phyloP scores from a whole-genome alignment of 2,113 vertebrate species.

The Bungarus multicinctus region DNA sequence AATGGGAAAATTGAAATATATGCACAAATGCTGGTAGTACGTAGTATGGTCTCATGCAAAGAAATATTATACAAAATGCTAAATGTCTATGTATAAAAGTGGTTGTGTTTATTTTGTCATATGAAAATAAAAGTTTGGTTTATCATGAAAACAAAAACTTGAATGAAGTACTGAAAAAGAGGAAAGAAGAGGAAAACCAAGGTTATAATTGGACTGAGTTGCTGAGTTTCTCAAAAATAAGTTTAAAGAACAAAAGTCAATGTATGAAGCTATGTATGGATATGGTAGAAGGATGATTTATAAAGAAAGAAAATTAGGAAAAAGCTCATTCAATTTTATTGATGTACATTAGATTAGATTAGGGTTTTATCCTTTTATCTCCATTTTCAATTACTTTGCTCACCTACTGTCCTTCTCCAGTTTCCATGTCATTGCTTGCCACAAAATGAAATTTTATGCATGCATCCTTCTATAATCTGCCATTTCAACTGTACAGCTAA shows the following conservation, averaged over 20 bases:
- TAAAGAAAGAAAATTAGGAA: neutral
- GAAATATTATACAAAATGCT: neutral
- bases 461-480: neutral
- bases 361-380: neutral
- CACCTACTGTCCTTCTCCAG: neutral
- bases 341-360: neutral
- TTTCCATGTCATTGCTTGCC: neutral
- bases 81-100: neutral
- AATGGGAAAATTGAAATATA: neutral
- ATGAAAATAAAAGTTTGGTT: neutral
- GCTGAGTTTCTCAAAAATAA: neutral
- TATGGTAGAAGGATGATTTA: neutral
- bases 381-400: neutral
- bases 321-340: neutral
- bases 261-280: neutral
- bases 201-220: neutral
- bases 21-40: neutral
- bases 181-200: neutral
- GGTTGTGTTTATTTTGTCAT: neutral
- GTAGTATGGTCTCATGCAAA: neutral
- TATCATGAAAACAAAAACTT: neutral
- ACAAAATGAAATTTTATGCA: neutral
- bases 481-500: neutral
- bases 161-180: neutral
- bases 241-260: neutral